Evolutionary conservation across 2,797 vertebrate genomes (phyloP), one percentile per base, ranked within the genome.

Genomic region (Margarornis squamiger): DNA sequence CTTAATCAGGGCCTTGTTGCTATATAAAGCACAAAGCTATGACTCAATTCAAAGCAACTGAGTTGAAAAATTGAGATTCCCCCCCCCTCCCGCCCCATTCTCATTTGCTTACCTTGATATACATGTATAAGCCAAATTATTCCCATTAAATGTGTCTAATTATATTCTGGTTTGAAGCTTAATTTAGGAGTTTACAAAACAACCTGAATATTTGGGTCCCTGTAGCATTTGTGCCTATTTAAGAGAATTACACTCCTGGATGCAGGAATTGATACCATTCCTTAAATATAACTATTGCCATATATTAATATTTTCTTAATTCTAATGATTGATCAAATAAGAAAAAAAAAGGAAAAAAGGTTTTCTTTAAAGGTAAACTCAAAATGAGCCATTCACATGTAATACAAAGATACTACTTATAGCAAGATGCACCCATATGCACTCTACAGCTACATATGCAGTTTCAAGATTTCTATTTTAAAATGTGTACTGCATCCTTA

Each of bases 1-100:
- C 80, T 97, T 96, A 96, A 95, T 96, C 92, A 92, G 88, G 77
- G 86, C 63, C 93, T 88, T 67, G 76, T 70, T 96, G 92, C 91
- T 96, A 94, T 92, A 95, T 86, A 95, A 95, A 96, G 74, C 63
- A 68, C 74, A 93, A 93, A 95, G 63, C 90, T 94, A 90, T 51
- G 74, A 90, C 72, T 93, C 85, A 72, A 45, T 95, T 90, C 83
- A 87, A 70, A 88, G 63, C 32, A 73, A 93, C 68, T 2, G 48
- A 73, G 76, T 65, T 76, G 54, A 94, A 94, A 95, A 93, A 90
- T 19, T 29, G 29, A 87, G 45, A 36, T 57, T 48, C 4, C 11
- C 12, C 12, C 46, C 24, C 48, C 46, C 23, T 12, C 21, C 46
- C 12, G 16, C 23, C 24, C n/a, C 24, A 9, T 76, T 67, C 79